These are phyloP conservation scores for Temnothorax unifasciatus DNA, from an alignment of 2,888 invertebrate genomes.

Conservation along the genomic window DNA sequence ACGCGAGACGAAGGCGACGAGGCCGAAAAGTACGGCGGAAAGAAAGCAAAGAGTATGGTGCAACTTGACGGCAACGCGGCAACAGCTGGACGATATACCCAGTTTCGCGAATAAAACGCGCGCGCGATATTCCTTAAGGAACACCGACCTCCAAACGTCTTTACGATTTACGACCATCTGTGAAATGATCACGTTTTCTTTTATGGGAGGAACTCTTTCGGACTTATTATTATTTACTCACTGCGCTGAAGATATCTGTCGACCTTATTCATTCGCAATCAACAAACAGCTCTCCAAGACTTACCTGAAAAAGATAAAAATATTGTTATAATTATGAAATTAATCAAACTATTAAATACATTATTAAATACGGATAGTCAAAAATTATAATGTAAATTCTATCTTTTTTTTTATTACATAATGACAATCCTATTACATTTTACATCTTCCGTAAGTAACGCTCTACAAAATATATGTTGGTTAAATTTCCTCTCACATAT, in stretches of 20 bases:
- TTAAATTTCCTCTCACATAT: conserved; percentile 4
- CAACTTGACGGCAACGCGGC: not conserved
- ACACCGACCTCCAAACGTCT: not conserved
- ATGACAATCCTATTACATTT: not conserved
- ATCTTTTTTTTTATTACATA: not conserved
- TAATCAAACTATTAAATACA: not conserved
- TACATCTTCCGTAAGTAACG: not conserved
- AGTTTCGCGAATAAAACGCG: conserved; percentile 24
- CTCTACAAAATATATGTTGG: not conserved
- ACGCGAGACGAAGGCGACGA: not conserved
- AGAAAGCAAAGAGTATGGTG: not conserved
- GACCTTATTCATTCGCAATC: not conserved
- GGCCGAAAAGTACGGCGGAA: not conserved
- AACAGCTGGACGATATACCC: conserved; percentile 33
- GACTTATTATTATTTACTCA: conserved; percentile 1
- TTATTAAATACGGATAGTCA: not conserved
- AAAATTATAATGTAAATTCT: not conserved
- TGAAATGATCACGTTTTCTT: not conserved
- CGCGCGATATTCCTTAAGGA: not conserved
- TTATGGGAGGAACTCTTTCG: not conserved
- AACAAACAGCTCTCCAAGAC: not conserved
- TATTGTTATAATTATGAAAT: not conserved
- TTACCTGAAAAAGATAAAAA: conserved; percentile 38
- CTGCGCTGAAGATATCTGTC: not conserved
- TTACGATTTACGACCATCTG: not conserved